These are phyloP conservation scores for Adoxophyes honmai DNA, from an alignment of 1,140 invertebrate species.

Conservation along the genomic window DNA sequence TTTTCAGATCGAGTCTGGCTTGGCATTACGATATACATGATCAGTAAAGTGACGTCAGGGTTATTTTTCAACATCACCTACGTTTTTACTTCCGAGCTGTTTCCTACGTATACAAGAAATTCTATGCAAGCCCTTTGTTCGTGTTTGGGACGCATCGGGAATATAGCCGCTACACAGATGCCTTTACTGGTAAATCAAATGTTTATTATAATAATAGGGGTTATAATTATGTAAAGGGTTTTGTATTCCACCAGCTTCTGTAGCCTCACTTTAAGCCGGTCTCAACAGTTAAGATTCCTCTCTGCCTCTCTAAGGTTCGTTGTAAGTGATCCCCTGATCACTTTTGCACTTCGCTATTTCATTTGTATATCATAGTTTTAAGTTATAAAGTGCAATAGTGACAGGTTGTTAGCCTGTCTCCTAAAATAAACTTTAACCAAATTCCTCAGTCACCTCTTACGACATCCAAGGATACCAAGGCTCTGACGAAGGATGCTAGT, in stretches of 20 bases:
- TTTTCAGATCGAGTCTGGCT: conserved; percentile 16
- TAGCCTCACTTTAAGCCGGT: too few relatives aligned
- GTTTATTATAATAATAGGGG: too few relatives aligned
- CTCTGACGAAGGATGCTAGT: too few relatives aligned
- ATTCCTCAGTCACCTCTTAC: too few relatives aligned
- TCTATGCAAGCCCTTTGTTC: conserved; percentile 78
- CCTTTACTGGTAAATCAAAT: conserved; percentile 49
- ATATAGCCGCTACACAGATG: conserved; percentile 79
- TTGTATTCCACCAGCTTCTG: too few relatives aligned
- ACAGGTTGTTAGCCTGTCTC: conserved; percentile 49
- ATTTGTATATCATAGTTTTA: too few relatives aligned
- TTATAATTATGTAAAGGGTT: too few relatives aligned
- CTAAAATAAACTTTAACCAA: conserved; percentile 23
- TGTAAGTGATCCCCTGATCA: too few relatives aligned
- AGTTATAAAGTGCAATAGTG: too few relatives aligned
- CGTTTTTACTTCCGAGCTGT: conserved; percentile 80
- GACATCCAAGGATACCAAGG: background rate
- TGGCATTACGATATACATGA: conserved; percentile 56
- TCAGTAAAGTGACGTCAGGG: conserved; percentile 78
- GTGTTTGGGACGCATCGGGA: conserved; percentile 80
- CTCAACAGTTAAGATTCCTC: too few relatives aligned
- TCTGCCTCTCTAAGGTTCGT: too few relatives aligned
- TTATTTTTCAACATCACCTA: conserved; percentile 76
- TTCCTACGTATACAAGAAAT: conserved; percentile 80
- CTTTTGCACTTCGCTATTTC: too few relatives aligned